These are phyloP conservation scores for Sylvia borin DNA, from an alignment of 2,797 vertebrate species.

Conservation along the genomic window DNA sequence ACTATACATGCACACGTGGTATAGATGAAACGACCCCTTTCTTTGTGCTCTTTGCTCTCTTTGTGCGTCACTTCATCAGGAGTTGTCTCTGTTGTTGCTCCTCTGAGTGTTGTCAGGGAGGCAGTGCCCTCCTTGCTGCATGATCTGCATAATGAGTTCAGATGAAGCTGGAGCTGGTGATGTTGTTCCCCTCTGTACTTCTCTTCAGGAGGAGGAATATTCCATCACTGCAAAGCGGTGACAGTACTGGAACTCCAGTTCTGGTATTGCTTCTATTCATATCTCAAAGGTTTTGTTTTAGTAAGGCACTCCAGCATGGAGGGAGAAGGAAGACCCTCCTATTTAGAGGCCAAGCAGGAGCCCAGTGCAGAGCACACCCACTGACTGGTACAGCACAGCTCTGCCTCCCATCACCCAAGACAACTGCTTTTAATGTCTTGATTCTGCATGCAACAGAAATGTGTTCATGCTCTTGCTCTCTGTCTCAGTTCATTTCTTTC, in stretches of 20 bases:
- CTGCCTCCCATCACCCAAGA: background rate
- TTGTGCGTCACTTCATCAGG: background rate
- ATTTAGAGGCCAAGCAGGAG: background rate
- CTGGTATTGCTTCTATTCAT: background rate
- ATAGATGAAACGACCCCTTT: background rate
- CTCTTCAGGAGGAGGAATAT: background rate
- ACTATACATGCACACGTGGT: fast-evolving
- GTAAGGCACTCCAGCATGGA: background rate
- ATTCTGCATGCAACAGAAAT: background rate
- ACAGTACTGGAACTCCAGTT: background rate
- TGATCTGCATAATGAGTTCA: background rate
- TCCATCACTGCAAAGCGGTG: background rate
- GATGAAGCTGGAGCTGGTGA: background rate
- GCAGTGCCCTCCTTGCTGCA: background rate
- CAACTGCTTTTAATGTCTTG: background rate
- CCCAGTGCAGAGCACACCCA: background rate
- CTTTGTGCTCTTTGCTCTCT: background rate
- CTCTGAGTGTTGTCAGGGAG: background rate
- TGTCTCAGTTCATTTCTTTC: background rate
- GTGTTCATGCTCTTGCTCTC: background rate
- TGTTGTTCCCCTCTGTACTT: background rate
- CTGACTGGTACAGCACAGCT: background rate
- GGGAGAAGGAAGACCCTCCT: background rate
- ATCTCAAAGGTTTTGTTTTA: background rate
- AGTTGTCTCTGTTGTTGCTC: background rate